phyloP scores from a whole-genome alignment of 92 coral and sea anemone species.

The Palythoa caribaeorum region DNA sequence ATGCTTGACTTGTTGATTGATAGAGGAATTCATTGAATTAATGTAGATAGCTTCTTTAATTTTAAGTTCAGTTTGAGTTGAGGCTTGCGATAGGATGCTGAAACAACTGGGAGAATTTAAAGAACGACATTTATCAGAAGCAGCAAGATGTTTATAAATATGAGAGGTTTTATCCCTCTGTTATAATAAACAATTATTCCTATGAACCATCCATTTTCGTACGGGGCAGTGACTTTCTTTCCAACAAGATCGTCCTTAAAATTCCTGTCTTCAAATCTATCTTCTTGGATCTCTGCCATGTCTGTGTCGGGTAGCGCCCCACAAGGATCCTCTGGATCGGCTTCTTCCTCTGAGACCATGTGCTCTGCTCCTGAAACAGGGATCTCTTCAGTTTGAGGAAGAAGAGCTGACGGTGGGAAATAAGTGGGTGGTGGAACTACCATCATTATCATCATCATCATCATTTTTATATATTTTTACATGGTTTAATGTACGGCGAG shows the following conservation, averaged over 20 bases:
- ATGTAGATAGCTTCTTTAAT: too few relatives aligned
- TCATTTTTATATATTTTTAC: too few relatives aligned
- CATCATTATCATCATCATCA: too few relatives aligned
- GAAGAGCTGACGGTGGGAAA: slow-evolving; percentile 47
- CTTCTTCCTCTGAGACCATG: slow-evolving; percentile 13
- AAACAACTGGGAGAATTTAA: too few relatives aligned
- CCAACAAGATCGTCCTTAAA: background rate
- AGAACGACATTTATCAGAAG: too few relatives aligned
- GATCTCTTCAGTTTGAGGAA: slow-evolving; percentile 46
- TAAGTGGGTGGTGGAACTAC: slow-evolving; percentile 50
- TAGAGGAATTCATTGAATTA: too few relatives aligned
- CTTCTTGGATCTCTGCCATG: slow-evolving; percentile 2
- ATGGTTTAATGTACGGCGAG: too few relatives aligned
- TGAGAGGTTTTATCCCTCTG: background rate
- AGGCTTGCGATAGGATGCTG: too few relatives aligned
- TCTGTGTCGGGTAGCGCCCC: background rate
- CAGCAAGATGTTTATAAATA: too few relatives aligned
- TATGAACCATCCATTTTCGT: background rate
- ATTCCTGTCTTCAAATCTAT: background rate
- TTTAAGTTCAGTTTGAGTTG: too few relatives aligned
- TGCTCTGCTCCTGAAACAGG: slow-evolving; percentile 56
- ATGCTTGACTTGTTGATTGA: too few relatives aligned
- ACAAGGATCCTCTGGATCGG: background rate
- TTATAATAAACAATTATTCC: background rate
- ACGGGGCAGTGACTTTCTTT: background rate